Conservation (phyloP, 64 coral and sea anemone species). For the Porites australiensis region DNA sequence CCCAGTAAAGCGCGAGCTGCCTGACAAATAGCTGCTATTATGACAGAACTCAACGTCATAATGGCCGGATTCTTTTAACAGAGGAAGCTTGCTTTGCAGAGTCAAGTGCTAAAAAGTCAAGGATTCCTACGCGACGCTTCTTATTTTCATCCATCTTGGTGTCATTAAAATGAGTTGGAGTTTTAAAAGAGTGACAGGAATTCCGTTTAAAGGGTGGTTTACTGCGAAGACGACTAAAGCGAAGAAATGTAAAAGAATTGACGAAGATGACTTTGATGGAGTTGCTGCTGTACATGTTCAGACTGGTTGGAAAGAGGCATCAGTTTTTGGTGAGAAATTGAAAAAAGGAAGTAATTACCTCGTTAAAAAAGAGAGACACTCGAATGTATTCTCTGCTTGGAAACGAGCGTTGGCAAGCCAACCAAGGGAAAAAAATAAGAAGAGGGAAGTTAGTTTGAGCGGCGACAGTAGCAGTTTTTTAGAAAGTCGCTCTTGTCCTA, state of each 20-base stretch:
- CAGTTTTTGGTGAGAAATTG: background rate
- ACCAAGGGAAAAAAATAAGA: background rate
- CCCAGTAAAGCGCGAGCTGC: too few species aligned
- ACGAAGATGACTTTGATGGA: background rate
- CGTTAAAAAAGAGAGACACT: background rate
- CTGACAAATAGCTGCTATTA: too few species aligned
- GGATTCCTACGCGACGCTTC: too few species aligned
- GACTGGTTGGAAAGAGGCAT: background rate
- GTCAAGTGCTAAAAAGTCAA: too few species aligned
- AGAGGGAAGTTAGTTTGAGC: background rate
- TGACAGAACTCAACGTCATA: too few species aligned
- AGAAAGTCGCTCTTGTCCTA: background rate
- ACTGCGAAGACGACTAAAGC: background rate
- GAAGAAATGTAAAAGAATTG: background rate
- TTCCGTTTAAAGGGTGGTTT: background rate
- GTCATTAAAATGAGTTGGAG: background rate
- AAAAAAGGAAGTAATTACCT: background rate
- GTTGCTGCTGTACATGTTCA: background rate
- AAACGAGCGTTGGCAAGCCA: background rate
- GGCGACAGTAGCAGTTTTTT: background rate
- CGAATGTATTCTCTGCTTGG: background rate
- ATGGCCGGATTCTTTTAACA: too few species aligned
- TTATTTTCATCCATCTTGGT: background rate
- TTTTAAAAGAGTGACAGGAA: background rate
- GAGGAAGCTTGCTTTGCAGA: too few species aligned